Base-by-base conservation (phyloP, 1,140 invertebrate species). In the Hirudo medicinalis region DNA sequence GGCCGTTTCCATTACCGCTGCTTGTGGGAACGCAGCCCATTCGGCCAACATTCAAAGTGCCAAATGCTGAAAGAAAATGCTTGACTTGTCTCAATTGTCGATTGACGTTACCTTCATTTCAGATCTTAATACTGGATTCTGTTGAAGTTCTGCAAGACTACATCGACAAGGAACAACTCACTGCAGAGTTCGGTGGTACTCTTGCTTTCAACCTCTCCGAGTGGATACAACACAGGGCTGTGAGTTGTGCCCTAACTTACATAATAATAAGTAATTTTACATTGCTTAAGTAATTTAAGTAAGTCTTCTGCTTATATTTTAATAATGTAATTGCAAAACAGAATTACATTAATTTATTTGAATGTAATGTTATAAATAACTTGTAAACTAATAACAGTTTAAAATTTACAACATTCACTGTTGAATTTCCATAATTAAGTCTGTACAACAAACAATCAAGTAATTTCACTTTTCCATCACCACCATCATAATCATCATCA, bases 191-290 rank as follows among this genome's bases (percentile, higher is more conserved):
- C 57, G 91, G 91, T 6, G 94, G 94, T 13, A 85, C 87, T 73
- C 84, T 97, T 70, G 86, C 88, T 40, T 97, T 96, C 83, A 90
- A 91, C 76, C 91, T 97, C 82, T 87, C 90, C 68, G 91, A 94
- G 77, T 98, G 94, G 94, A 94, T 96, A 79, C 89, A 95, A 77
- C 92, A 96, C 80, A 85, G 94, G 86, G 89, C 94, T 81, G 94
- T 97, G 84, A 87, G 87, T 86, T 74, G 8, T 67, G 60, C 20
- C 54, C 54, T 54, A 63, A 49, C 19, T 72, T 67, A 70, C 29
- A 25, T 68, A 13, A 22, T 74, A 54, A n/a, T 74, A 20, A 54
- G 43, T 69, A 69, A 36, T 19, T 66, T 67, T 72, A 22, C 54
- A 32, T 25, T n/a, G 27, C 71, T n/a, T n/a, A n/a, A n/a, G n/a